Base-by-base conservation (phyloP, 1,140 invertebrate species). In the Thaumatotibia leucotreta region DNA sequence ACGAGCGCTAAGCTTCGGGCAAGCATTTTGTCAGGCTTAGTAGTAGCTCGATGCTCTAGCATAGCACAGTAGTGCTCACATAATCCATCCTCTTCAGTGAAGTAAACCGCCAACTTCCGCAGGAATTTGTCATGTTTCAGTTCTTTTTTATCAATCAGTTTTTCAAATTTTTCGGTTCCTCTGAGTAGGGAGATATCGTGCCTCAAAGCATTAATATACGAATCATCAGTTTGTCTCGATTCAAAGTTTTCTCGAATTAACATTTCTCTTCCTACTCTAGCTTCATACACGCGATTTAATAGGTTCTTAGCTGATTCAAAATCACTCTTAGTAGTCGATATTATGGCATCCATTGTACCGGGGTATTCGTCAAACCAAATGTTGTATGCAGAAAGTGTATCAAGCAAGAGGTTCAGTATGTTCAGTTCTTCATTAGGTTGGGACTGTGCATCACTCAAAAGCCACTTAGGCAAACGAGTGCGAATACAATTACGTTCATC, bases 181-280 rank as follows among this genome's bases (percentile, higher is more conserved):
- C n/a, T n/a, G n/a, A 72, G 49, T 11, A 68, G 52, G 1, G 14
- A 10, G 0, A 54, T 14, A 29, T 70, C 68, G 10, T 70, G 73
- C 0, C 69, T 63, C 8, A 86, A 65, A 6, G 63, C 80, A 65
- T 86, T 86, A 5, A 82, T n/a, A 24, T 79, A 80, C 9, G 80
- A 74, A 22, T 66, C 76, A 24, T 80, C 64, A 8, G 67, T 74
- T 49, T 77, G 68, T 31, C 63, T 66, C 0, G 77, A 32, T n/a
- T 31, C 29, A 62, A 83, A 80, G 1, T 75, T 77, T 45, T 77
- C 67, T 2, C 22, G 35, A 20, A 82, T 63, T 17, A 86, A 69
- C 54, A 78, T 70, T 24, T 69, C 72, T 20, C 83, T 73, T 0
- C 74, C 77, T 8, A 83, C 66, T 61, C 62, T 67, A 5, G 54